Evolutionary conservation across 2,797 vertebrate genomes (phyloP), one percentile per base, ranked within the genome.

Genomic region (Protosalanx chinensis): DNA sequence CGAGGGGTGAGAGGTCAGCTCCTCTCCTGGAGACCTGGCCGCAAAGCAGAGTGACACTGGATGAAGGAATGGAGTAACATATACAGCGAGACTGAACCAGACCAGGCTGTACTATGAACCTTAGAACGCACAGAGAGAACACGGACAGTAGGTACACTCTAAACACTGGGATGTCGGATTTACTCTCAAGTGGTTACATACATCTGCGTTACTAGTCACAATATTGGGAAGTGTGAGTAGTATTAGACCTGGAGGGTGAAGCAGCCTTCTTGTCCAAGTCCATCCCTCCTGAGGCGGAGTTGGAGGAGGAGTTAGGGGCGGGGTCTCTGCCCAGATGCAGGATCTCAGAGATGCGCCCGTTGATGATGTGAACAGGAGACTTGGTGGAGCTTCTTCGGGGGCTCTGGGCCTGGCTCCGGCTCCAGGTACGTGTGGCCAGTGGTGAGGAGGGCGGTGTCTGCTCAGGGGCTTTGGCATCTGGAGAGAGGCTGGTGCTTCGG

Each of bases 261-360:
- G 51, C 0, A 1, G 72, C 75, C 0, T 79, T 88, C 30, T 93
- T 94, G 0, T 97, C 95, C 0, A 86, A 63, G 72, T 93, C 93
- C 0, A 85, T 75, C 67, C 76, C 89, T 1, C 85, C 90, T 2
- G 85, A 89, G 7, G 84, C 82, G 5, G 90, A 92, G 23, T 93
- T 89, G 46, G 86, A 75, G 6, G 89, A 63, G 0, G 85, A 80
- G 41, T 46, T 12, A 12, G 41, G 41, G 41, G 41, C 27, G 27
- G 59, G 46, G 12, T 67, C 65, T 53, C 65, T 53, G 46, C 65
- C 65, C 23, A 18, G 16, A 2, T 27, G 91, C 30, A 98, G 93
- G 65, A 98, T 88, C 82, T 98, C 96, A 0, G 96, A 92, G 75
- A 99, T 90, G n/a, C 95, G 88, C n/a, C 96, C 95, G 0, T 96